phyloP scores from a whole-genome alignment of 1,140 invertebrate genomes.

The Heliconius nattereri region DNA sequence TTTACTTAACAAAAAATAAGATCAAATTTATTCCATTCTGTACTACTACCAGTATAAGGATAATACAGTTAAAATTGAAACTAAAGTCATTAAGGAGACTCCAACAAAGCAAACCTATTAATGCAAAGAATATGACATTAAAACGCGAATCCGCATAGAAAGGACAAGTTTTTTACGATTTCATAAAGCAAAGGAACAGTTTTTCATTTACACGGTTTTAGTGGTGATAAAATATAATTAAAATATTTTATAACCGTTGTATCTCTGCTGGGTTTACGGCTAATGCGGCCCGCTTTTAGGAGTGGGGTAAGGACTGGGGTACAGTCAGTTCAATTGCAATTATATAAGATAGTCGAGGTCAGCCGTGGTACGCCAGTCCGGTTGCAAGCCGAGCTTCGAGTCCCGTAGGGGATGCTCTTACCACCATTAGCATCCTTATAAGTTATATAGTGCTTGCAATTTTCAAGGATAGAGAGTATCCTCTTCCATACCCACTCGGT shows the following conservation, averaged over 20 bases:
- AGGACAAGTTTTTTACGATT: conserved; percentile 77
- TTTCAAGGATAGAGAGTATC: too few relatives aligned
- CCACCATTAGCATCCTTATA: too few relatives aligned
- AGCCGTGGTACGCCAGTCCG: too few relatives aligned
- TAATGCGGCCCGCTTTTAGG: conserved; percentile 57
- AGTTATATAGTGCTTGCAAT: too few relatives aligned
- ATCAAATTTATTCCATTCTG: too few relatives aligned
- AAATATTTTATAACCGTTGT: conserved; percentile 74
- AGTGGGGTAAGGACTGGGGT: conserved; percentile 49
- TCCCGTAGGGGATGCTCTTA: too few relatives aligned
- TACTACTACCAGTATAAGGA: neutral
- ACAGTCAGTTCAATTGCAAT: conserved; percentile 38
- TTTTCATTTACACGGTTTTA: conserved; percentile 78
- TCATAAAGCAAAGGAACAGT: conserved; percentile 67
- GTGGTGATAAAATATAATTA: conserved; percentile 78
- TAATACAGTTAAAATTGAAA: conserved; percentile 29
- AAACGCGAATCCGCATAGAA: conserved; percentile 48
- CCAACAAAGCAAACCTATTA: conserved; percentile 71
- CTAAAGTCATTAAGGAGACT: conserved; percentile 57
- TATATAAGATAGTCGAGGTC: neutral
- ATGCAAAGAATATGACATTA: conserved; percentile 43
- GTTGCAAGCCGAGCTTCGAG: too few relatives aligned
- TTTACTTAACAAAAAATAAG: too few relatives aligned
- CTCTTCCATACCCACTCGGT: too few relatives aligned
- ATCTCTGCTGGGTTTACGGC: conserved; percentile 66